Base-by-base conservation (phyloP, 2,797 vertebrate species). In the Rhinophrynus dorsalis region DNA sequence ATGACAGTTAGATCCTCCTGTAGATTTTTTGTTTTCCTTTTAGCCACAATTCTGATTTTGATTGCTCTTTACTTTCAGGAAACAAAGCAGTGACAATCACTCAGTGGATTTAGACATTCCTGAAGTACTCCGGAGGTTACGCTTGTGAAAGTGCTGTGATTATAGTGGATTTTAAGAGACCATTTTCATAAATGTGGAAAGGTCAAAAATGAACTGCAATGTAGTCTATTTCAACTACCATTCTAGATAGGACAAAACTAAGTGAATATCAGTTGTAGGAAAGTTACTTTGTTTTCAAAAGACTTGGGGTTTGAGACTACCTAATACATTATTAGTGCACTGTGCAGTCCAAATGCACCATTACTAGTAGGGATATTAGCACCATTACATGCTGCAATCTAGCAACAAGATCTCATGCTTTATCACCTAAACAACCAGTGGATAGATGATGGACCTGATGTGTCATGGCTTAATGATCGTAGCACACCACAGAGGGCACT, bases 1-100 rank as follows among this genome's bases (percentile, higher is more conserved):
- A 66, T 76, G 74, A 47, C 51, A 64, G 44, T 35, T 35, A 51
- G 42, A 26, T 38, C 33, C 24, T 63, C 37, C 20, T 62, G 35
- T 24, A 57, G 42, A 18, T 26, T 37, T 42, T 51, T 50, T 59
- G 2, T 26, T 51, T 23, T 57, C 21, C 32, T 37, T 15, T 20
- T 71, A 44, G 50, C 11, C 21, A 21, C 10, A 6, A 32, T 21
- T 50, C 15, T 50, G 3, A 15, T 13, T 26, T n/a, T n/a, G 3
- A 62, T 55, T 45, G 17, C 33, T 40, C 15, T 5, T 45, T 6
- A 52, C 47, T 60, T 37, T 48, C 21, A 32, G 62, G 20, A 42
- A 40, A 44, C 15, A 45, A 55, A 47, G 26, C 21, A 15, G 20
- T 11, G 27, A 26, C 2, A 66, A 44, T 40, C 32, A 56, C 44